These are phyloP conservation scores for Drosophila malerkotliana DNA, from an alignment of 1,140 invertebrate species.

Conservation along the genomic window DNA sequence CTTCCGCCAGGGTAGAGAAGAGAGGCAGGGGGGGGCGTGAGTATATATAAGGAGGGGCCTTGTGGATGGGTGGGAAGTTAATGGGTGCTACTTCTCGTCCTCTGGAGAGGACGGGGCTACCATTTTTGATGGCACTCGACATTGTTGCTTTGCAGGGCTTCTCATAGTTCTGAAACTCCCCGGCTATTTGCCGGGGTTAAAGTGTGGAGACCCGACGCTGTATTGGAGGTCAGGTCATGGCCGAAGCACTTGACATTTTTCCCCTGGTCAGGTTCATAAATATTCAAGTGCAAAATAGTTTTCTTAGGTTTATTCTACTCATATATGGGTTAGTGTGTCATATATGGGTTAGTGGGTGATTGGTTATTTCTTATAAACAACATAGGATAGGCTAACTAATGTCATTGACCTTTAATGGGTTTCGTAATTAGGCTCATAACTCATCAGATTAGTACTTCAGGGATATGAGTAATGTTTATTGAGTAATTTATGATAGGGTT, in stretches of 20 bases:
- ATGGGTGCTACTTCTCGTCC: neutral
- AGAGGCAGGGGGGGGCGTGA: neutral
- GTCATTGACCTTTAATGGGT: slow-evolving; percentile 26
- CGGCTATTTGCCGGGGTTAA: slow-evolving; percentile 3
- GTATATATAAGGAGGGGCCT: neutral
- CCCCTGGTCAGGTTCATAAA: slow-evolving; percentile 26
- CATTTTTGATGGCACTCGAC: slow-evolving; percentile 35
- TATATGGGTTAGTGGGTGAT: slow-evolving; percentile 24
- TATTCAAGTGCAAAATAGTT: slow-evolving; percentile 42
- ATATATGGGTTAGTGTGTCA: slow-evolving; percentile 49
- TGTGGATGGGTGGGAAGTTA: slow-evolving; percentile 6
- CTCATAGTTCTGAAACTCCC: neutral
- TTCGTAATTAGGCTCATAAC: neutral
- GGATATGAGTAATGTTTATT: neutral
- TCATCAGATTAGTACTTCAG: neutral
- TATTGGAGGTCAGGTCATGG: slow-evolving; percentile 46
- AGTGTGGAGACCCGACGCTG: slow-evolving; percentile 22
- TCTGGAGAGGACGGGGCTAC: slow-evolving; percentile 3
- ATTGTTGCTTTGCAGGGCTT: slow-evolving; percentile 30
- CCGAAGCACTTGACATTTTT: slow-evolving; percentile 51
- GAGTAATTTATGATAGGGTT: neutral
- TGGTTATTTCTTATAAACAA: slow-evolving; percentile 39
- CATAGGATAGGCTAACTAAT: slow-evolving; percentile 9
- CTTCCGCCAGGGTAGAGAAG: slow-evolving; percentile 5
- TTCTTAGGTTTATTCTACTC: neutral